Evolutionary conservation across 2,113 vertebrate species (phyloP).

Genomic region (Fregetta grallaria): DNA sequence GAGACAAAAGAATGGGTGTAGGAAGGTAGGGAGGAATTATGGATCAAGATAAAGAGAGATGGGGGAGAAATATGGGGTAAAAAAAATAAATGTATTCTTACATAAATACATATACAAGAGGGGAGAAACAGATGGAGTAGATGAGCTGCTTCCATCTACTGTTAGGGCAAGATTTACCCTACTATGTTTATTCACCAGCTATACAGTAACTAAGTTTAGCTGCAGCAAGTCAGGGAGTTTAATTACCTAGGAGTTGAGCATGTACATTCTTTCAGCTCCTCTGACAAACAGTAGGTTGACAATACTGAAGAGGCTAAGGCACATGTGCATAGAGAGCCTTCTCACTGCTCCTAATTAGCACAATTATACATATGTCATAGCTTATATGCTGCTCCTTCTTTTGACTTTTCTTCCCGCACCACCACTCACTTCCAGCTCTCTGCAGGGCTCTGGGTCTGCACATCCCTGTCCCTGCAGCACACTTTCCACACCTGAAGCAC

Average conservation of each 20-base stretch:
- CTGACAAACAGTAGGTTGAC: not conserved
- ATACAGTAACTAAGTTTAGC: conserved; percentile 2
- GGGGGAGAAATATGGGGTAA: not conserved
- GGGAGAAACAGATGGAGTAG: conserved; percentile 2
- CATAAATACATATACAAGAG: not conserved
- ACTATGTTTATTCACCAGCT: not conserved
- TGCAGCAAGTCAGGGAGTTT: not conserved
- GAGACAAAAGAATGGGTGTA: not conserved
- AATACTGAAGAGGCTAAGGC: not conserved
- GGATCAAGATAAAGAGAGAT: not conserved
- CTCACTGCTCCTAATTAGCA: not conserved
- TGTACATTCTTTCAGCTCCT: not conserved
- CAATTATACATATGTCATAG: not conserved
- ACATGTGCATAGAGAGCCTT: not conserved
- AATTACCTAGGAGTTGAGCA: not conserved
- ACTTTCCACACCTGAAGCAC: not conserved
- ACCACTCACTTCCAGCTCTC: not conserved
- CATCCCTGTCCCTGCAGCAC: not conserved
- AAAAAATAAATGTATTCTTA: not conserved
- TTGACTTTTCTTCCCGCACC: not conserved
- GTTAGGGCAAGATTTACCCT: not conserved
- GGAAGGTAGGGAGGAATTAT: not conserved
- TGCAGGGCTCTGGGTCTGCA: not conserved
- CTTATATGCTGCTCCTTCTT: not conserved
- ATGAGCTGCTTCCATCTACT: not conserved